phyloP scores from a whole-genome alignment of 2,888 invertebrate genomes.

The Drosophila mimica region DNA sequence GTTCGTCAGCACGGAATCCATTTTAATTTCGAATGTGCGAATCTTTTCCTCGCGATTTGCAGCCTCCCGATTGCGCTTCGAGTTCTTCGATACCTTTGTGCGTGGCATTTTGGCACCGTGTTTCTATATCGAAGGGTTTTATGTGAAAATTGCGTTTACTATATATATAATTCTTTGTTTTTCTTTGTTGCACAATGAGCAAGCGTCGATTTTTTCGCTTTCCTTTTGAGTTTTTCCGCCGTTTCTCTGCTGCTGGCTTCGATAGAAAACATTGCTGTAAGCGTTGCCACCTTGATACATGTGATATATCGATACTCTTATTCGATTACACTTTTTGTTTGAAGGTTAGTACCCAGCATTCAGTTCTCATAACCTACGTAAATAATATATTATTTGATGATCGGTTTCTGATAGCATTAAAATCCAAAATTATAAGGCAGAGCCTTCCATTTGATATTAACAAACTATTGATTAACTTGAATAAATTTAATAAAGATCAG shows the following conservation, averaged over 20 bases:
- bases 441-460: too few species aligned
- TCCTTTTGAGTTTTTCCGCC: conserved; percentile 67
- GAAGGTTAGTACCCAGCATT: too few species aligned
- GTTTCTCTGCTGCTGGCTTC: conserved; percentile 55
- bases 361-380: too few species aligned
- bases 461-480: too few species aligned
- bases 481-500: too few species aligned
- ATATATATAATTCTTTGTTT: conserved; percentile 1
- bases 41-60: conserved; percentile 83
- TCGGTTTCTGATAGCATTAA: too few species aligned
- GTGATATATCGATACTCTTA: conserved; percentile 3
- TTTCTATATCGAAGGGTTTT: neutral
- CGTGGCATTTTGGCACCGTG: conserved; percentile 81
- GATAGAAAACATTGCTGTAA: conserved; percentile 15
- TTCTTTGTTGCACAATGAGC: conserved; percentile 16
- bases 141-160: conserved; percentile 4
- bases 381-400: too few species aligned
- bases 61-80: conserved; percentile 83
- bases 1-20: conserved; percentile 70
- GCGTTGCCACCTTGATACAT: neutral
- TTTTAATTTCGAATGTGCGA: conserved; percentile 77
- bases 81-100: conserved; percentile 83
- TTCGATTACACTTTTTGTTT: neutral
- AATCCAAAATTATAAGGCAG: too few species aligned
- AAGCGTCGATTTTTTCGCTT: conserved; percentile 31